These are phyloP conservation scores for Oreochromis spilurus DNA, from an alignment of 2,113 vertebrate species.

Conservation along the genomic window DNA sequence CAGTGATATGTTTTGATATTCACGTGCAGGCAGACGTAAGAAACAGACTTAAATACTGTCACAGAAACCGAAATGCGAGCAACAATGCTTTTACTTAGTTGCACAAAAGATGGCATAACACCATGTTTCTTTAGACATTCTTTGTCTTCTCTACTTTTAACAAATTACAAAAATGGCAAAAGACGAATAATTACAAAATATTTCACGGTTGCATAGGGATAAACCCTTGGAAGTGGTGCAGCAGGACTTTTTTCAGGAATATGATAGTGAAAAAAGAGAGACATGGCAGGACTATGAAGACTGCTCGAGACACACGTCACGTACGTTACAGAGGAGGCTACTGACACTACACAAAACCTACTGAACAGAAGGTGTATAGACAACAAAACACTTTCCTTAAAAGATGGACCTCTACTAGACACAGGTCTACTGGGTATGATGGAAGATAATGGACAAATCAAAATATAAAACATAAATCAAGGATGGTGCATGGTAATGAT, in stretches of 20 bases:
- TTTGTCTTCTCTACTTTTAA: conserved; percentile 1
- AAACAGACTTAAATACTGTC: conserved; percentile 28
- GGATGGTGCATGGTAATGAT: conserved; percentile 3
- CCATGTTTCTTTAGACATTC: conserved; percentile 31
- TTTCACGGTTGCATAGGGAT: neutral
- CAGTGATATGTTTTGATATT: conserved; percentile 29
- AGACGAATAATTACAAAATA: neutral
- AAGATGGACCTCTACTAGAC: conserved; percentile 22
- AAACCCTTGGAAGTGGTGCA: conserved; percentile 3
- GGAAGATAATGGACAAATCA: neutral
- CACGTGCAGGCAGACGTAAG: conserved; percentile 21
- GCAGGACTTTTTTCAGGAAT: conserved; percentile 8
- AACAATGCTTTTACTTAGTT: conserved; percentile 18
- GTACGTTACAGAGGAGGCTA: conserved; percentile 47
- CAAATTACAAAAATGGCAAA: conserved; percentile 14
- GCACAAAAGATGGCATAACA: conserved; percentile 26
- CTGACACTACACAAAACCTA: conserved; percentile 55
- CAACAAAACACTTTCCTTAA: conserved; percentile 29
- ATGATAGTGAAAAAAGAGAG: conserved; percentile 68
- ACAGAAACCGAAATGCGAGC: conserved; percentile 36
- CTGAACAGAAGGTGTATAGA: conserved; percentile 33
- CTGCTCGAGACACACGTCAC: conserved; percentile 47
- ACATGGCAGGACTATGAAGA: conserved; percentile 55
- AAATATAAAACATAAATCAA: conserved; percentile 14
- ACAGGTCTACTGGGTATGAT: conserved; percentile 38